Evolutionary conservation across 2,797 vertebrate genomes (phyloP).

Genomic region (Chelon labrosus): DNA sequence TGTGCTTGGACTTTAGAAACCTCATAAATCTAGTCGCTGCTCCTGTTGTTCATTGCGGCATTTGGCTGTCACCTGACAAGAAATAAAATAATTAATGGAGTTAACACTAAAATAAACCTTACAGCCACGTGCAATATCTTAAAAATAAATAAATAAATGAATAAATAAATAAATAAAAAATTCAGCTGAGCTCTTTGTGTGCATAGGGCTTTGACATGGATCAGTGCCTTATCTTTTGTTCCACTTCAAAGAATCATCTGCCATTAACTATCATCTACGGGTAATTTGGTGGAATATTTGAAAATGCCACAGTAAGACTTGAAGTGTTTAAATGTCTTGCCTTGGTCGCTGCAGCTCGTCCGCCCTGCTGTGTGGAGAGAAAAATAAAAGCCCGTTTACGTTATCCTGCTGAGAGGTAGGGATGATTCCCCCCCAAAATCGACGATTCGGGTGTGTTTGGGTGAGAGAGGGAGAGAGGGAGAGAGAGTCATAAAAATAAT

Average conservation of each 20-base stretch:
- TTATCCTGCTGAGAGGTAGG: conserved; percentile 28
- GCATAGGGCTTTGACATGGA: conserved; percentile 41
- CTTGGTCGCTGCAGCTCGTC: conserved; percentile 40
- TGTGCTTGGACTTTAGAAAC: conserved; percentile 20
- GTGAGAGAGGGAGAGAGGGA: background rate
- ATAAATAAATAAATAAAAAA: conserved; percentile 1
- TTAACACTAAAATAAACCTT: conserved; percentile 23
- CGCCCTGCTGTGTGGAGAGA: conserved; percentile 44
- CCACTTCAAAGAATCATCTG: conserved; percentile 64
- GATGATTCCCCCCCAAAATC: conserved; percentile 13
- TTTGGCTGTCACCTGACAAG: background rate
- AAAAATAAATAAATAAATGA: too few species aligned
- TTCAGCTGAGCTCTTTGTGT: conserved; percentile 24
- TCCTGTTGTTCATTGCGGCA: conserved; percentile 5
- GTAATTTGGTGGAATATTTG: conserved; percentile 64
- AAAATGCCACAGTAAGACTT: conserved; percentile 60
- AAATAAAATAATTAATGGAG: conserved; percentile 4
- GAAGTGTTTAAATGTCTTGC: conserved; percentile 52
- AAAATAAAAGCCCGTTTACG: conserved; percentile 30
- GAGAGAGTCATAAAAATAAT: background rate
- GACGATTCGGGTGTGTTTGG: background rate
- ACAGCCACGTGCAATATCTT: background rate
- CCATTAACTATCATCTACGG: conserved; percentile 59
- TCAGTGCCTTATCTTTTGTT: conserved; percentile 65
- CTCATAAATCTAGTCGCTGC: background rate